phyloP scores from a whole-genome alignment of 2,113 vertebrate genomes.

The Otis tarda region DNA sequence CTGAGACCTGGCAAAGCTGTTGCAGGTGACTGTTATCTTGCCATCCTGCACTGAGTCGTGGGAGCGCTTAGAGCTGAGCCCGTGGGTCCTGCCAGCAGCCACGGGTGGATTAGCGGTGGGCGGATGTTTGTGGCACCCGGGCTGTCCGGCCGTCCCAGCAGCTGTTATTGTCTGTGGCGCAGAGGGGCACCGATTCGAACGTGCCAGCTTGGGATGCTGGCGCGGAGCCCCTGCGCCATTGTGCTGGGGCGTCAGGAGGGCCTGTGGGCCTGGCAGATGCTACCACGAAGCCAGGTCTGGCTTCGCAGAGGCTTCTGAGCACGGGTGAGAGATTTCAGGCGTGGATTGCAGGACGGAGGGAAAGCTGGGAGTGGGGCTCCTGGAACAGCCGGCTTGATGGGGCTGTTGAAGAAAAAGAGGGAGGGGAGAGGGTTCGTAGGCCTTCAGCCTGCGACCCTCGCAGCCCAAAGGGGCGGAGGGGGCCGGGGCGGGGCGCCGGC shows the following conservation, averaged over 20 bases:
- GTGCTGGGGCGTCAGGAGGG: background rate
- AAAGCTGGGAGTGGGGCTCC: background rate
- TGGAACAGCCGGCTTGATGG: rapidly evolving
- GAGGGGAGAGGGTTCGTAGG: rapidly evolving
- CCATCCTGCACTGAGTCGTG: rapidly evolving
- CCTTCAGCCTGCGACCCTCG: background rate
- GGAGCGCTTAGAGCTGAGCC: background rate
- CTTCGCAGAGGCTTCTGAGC: background rate
- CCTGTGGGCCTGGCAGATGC: background rate
- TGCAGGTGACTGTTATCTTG: rapidly evolving
- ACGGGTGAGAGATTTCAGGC: background rate
- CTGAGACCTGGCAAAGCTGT: background rate
- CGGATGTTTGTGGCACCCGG: background rate
- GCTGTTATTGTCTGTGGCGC: background rate
- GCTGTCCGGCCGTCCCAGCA: background rate
- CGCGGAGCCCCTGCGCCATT: background rate
- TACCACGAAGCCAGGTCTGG: background rate
- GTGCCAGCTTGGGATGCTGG: background rate
- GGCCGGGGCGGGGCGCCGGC: too few species aligned
- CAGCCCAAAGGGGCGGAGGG: too few species aligned
- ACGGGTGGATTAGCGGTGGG: background rate
- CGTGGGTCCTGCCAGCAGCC: rapidly evolving
- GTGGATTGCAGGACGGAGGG: background rate
- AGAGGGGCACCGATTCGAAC: background rate
- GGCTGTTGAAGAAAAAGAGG: background rate